Evolutionary conservation across 2,113 vertebrate genomes (phyloP).

Genomic region (Bufo bufo): DNA sequence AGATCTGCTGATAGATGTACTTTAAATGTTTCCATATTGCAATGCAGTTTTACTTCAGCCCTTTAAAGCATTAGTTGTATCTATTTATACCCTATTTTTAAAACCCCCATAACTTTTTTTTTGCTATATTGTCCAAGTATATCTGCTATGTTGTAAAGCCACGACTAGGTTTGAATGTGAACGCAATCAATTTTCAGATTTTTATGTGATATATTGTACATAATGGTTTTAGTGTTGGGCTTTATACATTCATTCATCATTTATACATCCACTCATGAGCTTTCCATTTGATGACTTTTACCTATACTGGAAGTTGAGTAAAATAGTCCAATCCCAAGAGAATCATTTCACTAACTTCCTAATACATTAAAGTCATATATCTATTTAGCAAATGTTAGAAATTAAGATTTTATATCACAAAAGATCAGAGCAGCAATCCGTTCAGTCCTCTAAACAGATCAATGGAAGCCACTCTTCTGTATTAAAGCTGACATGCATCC

Average conservation of each 20-base stretch:
- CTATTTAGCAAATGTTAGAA: slow-evolving; percentile 35
- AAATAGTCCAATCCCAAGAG: neutral
- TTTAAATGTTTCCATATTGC: too few relatives aligned
- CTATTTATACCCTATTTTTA: too few relatives aligned
- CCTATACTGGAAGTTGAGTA: neutral
- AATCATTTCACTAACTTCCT: neutral
- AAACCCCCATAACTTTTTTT: too few relatives aligned
- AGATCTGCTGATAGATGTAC: too few relatives aligned
- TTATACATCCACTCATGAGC: neutral
- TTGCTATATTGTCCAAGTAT: neutral
- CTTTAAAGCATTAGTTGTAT: too few relatives aligned
- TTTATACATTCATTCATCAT: neutral
- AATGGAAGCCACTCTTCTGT: slow-evolving; percentile 3
- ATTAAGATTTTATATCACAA: neutral
- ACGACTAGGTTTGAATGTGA: neutral
- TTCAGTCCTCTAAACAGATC: slow-evolving; percentile 18
- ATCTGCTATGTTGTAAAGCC: neutral
- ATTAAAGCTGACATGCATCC: slow-evolving; percentile 18
- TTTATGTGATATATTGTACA: neutral
- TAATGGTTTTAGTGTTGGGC: neutral
- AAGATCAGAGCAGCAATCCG: slow-evolving; percentile 7
- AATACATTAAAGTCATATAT: slow-evolving; percentile 10
- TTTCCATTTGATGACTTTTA: neutral
- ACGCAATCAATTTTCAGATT: neutral
- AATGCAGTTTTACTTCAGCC: too few relatives aligned